Base-by-base conservation (phyloP, 2,113 vertebrate species). In the Sialia sialis region DNA sequence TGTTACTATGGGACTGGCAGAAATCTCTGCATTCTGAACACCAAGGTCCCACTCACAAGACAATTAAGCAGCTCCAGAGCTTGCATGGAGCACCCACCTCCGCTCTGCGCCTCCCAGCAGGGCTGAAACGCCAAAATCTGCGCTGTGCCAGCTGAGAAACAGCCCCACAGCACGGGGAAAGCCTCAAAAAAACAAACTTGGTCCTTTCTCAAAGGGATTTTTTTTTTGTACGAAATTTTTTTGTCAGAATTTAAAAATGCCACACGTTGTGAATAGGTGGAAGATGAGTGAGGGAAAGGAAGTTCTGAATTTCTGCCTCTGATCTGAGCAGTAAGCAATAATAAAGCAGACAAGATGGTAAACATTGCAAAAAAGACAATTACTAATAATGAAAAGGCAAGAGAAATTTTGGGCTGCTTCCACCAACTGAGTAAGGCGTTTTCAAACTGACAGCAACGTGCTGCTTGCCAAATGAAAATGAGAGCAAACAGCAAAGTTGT, bases 351-450 rank as follows among this genome's bases (percentile, higher is more conserved):
- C 80, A 48, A 69, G 74, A 92, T 10, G 56, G 93, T 94, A 94
- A 97, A 96, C 94, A 93, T 3, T 73, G 76, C 85, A 95, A 91
- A 93, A 92, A 92, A 94, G 85, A 94, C 87, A 94, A 96, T 87
- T 93, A 67, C 89, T 91, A 95, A 95, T 87, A 88, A 95, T 68
- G 91, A 92, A 90, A 94, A 95, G 90, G 95, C 95, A 92, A 30
- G 25, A 90, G 75, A 92, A 80, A 82, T 79, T 17, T 56, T 95
- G 94, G 90, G 88, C 68, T 41, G 67, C 82, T 95, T 94, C 95
- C 93, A 91, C 89, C 68, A 19, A 91, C 78, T 89, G 92, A 97
- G 95, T 83, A 92, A 97, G n/a, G 54, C 72, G 4, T 87, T 91
- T 92, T 75, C 81, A 69, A 90, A 91, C 44, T 56, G 87, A 95